Base-by-base conservation (phyloP, 2,797 vertebrate genomes). In the Sus cebifrons region DNA sequence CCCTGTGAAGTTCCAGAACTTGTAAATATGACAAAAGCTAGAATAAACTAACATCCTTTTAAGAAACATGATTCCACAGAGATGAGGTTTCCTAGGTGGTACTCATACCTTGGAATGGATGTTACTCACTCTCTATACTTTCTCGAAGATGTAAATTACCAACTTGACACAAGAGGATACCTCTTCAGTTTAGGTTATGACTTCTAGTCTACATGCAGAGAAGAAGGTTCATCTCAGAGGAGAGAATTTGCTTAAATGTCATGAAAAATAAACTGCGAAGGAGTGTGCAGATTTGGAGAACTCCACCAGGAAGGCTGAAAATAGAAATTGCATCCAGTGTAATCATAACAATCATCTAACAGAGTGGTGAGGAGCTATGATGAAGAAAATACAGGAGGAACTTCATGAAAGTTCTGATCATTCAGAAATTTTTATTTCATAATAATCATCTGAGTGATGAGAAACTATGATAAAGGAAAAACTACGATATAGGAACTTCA, bases 1-100 rank as follows among this genome's bases (percentile, higher is more conserved):
- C 29, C 49, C 36, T 36, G 36, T 36, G 32, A 32, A 32, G 32
- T 32, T 32, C 32, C 18, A 82, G 92, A 70, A 71, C 49, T 89
- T 85, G 62, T 67, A 91, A 85, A 88, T 85, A 58, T 85, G 62
- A 77, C 68, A 91, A 93, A 87, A 82, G n/a, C 67, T 82, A 44
- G 60, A 77, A 65, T 77, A 65, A 89, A 36, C 52, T 20, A 27
- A n/a, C 27, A 78, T 89, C 12, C 36, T 89, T 79, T 87, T 14
- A 87, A 93, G 49, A 73, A 92, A 77, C 25, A 40, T 58, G 21
- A 77, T 17, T 78, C 16, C 52, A 56, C 60, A 54, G 64, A 84
- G 27, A 8, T 32, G 54, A 36, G 78, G 64, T 70, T 77, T 89
- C n/a, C 74, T 68, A 17, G 29, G 11, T 36, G 44, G 44, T 40